A percentile compares a stretch with the other conserved stretches of the same genome.
phyloP scores from a whole-genome alignment of 2,888 invertebrate genomes.

The Syrphus vitripennis region DNA sequence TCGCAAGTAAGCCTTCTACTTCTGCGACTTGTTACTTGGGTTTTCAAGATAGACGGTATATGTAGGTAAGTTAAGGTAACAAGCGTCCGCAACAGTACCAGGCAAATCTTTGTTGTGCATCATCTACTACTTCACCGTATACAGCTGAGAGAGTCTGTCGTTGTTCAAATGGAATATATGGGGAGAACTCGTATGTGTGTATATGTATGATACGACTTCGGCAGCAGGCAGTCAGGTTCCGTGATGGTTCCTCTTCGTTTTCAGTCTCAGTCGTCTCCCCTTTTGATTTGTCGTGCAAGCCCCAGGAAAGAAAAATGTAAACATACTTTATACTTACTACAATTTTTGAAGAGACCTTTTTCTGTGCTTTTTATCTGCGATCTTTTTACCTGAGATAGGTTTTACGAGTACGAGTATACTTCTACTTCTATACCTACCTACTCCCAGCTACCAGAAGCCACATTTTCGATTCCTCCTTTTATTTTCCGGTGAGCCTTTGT shows the following conservation, averaged over 20 bases:
- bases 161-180: neutral
- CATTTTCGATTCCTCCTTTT: slow-evolving; percentile 17
- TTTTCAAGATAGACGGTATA: neutral
- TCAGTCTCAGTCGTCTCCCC: neutral
- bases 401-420: neutral
- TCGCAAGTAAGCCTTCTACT: slow-evolving; percentile 30
- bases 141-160: too few species aligned
- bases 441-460: slow-evolving; percentile 26
- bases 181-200: neutral
- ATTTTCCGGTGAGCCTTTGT: slow-evolving; percentile 14
- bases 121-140: slow-evolving; percentile 2
- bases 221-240: slow-evolving; percentile 16
- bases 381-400: slow-evolving; percentile 43
- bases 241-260: neutral
- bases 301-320: slow-evolving; percentile 40
- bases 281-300: slow-evolving; percentile 42
- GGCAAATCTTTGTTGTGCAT: slow-evolving; percentile 48
- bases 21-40: slow-evolving; percentile 38
- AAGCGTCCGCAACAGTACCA: slow-evolving; percentile 28
- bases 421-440: neutral
- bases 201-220: neutral
- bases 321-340: slow-evolving; percentile 44
- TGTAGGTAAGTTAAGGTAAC: slow-evolving; percentile 36
- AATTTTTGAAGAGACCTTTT: slow-evolving; percentile 34
- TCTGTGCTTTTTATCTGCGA: slow-evolving; percentile 38